Conservation (phyloP, 2,888 invertebrate species). For the Nomada hirtipes region DNA sequence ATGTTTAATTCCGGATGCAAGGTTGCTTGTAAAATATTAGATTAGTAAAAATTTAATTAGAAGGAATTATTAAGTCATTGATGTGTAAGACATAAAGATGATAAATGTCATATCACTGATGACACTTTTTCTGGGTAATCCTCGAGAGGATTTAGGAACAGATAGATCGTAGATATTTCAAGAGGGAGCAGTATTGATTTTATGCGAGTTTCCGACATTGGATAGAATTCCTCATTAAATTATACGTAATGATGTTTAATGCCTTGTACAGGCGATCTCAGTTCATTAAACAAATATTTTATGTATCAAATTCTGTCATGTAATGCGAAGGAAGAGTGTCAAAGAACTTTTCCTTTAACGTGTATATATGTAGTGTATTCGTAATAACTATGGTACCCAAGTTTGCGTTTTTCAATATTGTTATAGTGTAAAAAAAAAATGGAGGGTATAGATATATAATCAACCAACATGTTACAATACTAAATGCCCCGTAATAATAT, state of each 20-base stretch:
- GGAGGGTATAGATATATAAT: slow-evolving; percentile 32
- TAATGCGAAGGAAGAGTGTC: slow-evolving; percentile 41
- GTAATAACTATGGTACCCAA: slow-evolving; percentile 34
- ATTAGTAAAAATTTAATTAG: slow-evolving; percentile 70
- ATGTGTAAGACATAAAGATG: slow-evolving; percentile 44
- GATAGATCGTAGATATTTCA: slow-evolving; percentile 43
- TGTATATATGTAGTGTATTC: slow-evolving; percentile 55
- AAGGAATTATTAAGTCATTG: slow-evolving; percentile 63
- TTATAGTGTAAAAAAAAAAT: slow-evolving; percentile 18
- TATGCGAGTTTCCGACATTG: slow-evolving; percentile 52
- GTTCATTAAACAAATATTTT: slow-evolving; percentile 50
- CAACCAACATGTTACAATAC: slow-evolving; percentile 35
- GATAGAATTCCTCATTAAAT: slow-evolving; percentile 55
- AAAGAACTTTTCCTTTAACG: slow-evolving; percentile 56
- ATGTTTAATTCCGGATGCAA: slow-evolving; percentile 80
- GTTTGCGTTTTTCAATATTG: slow-evolving; percentile 36
- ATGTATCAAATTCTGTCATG: slow-evolving; percentile 48
- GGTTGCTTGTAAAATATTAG: slow-evolving; percentile 76
- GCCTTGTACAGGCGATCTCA: slow-evolving; percentile 52
- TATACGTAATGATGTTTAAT: slow-evolving; percentile 54
- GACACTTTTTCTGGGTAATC: slow-evolving; percentile 49
- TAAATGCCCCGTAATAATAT: slow-evolving; percentile 37
- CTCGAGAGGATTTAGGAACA: slow-evolving; percentile 33
- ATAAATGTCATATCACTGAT: slow-evolving; percentile 58
- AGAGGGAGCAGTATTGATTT: slow-evolving; percentile 61